Conservation (phyloP, 2,888 invertebrate species). For the Aspidiotus rigidus region DNA sequence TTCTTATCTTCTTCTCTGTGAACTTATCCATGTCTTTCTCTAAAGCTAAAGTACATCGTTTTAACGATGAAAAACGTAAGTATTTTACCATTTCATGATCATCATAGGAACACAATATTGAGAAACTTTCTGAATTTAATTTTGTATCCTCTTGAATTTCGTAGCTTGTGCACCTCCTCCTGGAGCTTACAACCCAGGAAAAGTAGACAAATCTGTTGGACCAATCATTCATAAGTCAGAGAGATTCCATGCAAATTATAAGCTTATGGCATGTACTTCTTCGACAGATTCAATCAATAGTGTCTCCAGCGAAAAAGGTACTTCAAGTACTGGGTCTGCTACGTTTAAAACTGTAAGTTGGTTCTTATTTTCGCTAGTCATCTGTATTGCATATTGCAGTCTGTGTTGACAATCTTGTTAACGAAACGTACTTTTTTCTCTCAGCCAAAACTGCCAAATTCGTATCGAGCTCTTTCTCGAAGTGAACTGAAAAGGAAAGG, state of each 20-base stretch:
- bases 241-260: constrained; percentile 13
- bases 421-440: background rate
- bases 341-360: constrained; percentile 21
- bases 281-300: constrained; percentile 18
- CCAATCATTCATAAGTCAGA: constrained; percentile 16
- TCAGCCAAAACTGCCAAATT: constrained; percentile 18
- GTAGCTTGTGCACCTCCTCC: constrained; percentile 31
- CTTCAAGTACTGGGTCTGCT: background rate
- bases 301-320: constrained; percentile 3
- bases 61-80: constrained; percentile 31
- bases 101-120: background rate
- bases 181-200: constrained; percentile 28
- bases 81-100: constrained; percentile 2
- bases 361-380: background rate
- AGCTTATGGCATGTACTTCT: constrained; percentile 5
- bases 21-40: constrained; percentile 22
- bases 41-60: constrained; percentile 30
- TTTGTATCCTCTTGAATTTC: background rate
- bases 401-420: background rate
- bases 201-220: constrained; percentile 16
- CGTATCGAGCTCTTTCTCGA: background rate
- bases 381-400: background rate
- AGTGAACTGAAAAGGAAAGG: constrained; percentile 14
- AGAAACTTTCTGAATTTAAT: background rate
- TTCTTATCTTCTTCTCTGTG: too few species aligned